Percentiles rank a stretch among this genome's conserved stretches.
These are phyloP conservation scores for Sparidentex hasta DNA, from an alignment of 2,797 vertebrate species.

Conservation along the genomic window DNA sequence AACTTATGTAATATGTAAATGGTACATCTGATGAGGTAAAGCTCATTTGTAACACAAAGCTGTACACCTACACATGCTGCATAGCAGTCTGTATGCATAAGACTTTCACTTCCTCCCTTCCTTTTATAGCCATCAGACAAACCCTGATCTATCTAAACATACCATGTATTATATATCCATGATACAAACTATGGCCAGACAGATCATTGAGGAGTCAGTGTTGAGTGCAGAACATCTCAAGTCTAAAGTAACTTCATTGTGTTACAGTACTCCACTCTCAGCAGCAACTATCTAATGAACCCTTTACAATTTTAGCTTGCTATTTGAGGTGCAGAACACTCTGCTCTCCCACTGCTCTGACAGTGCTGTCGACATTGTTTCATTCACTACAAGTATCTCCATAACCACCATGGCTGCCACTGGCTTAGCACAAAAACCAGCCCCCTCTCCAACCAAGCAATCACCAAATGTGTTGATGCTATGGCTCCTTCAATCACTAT, in stretches of 20 bases:
- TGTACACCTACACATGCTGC: neutral
- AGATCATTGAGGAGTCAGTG: neutral
- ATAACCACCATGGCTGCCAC: no score
- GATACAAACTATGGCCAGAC: no score
- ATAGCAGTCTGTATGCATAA: neutral
- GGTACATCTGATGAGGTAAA: neutral
- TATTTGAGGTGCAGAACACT: neutral
- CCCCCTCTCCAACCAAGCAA: no score
- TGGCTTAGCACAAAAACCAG: no score
- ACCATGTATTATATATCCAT: neutral
- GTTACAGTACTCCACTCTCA: neutral
- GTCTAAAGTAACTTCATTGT: neutral
- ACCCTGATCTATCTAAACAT: neutral
- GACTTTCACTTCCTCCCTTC: neutral
- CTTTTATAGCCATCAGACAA: neutral
- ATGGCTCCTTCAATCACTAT: no score
- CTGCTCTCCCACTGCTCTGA: neutral
- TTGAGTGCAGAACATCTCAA: neutral
- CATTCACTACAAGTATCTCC: no score
- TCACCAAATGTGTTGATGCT: no score
- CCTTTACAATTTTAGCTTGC: neutral
- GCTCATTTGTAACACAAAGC: constrained; percentile 2
- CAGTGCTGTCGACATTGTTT: no score
- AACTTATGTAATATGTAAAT: constrained; percentile 9
- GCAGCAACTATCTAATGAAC: neutral